Evolutionary conservation across 35 echinoderm and acorn worm species (phyloP).

Genomic region (Lytechinus pictus): DNA sequence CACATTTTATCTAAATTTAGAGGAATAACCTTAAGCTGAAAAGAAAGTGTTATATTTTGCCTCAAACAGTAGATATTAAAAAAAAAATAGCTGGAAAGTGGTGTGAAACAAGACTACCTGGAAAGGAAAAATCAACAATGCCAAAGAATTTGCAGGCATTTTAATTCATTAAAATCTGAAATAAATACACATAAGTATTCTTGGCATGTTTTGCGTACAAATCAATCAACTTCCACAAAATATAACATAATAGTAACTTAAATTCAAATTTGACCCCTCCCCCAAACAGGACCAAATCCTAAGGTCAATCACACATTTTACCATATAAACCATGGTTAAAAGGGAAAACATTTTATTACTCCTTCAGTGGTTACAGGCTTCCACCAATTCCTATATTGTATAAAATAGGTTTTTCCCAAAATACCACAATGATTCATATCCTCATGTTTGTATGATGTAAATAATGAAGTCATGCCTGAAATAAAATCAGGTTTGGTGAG

Average conservation of each 20-base stretch:
- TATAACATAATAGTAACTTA: not conserved
- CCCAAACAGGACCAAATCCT: not conserved
- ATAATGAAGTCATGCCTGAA: not conserved
- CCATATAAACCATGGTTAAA: not conserved
- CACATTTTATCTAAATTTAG: too few relatives aligned
- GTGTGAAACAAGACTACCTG: not conserved
- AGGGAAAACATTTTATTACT: not conserved
- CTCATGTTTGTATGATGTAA: not conserved
- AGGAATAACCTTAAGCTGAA: too few relatives aligned
- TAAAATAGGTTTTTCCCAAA: not conserved
- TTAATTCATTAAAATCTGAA: too few relatives aligned
- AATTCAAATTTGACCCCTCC: not conserved
- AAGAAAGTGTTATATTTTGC: not conserved
- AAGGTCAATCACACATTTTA: not conserved
- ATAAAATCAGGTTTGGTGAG: not conserved
- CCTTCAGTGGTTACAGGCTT: not conserved
- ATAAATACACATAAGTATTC: too few relatives aligned
- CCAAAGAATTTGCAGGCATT: too few relatives aligned
- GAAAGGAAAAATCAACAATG: too few relatives aligned
- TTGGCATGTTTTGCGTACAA: too few relatives aligned
- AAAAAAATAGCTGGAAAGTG: not conserved
- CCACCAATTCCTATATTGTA: not conserved
- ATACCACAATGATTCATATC: constrained; percentile 13
- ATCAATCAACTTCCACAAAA: too few relatives aligned
- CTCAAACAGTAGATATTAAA: not conserved